Evolutionary conservation across 1,140 invertebrate species (phyloP).

Genomic region (Lethocerus indicus): DNA sequence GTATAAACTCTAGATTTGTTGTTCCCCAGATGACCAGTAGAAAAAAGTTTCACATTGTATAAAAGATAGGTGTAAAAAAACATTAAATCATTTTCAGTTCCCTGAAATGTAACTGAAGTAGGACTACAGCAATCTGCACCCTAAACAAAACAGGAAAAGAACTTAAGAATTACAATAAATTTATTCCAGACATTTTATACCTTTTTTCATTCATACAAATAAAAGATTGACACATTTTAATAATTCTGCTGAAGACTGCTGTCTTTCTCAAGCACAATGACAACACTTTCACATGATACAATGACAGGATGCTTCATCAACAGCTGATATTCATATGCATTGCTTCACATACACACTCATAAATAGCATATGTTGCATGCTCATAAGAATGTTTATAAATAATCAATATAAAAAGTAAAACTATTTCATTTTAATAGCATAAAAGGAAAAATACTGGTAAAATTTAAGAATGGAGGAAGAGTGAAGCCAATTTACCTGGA

Average conservation of each 20-base stretch:
- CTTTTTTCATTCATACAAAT: no score
- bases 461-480: no score
- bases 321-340: neutral
- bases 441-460: neutral
- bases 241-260: no score
- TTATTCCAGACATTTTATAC: neutral
- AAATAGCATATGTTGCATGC: neutral
- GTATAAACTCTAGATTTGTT: neutral
- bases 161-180: neutral
- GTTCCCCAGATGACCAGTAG: conserved; percentile 8
- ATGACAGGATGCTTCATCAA: neutral
- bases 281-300: no score
- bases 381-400: neutral
- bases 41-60: conserved; percentile 10
- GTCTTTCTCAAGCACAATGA: no score
- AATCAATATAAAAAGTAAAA: neutral
- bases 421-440: neutral
- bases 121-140: conserved; percentile 7
- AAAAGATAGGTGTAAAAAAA: conserved; percentile 13
- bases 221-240: no score
- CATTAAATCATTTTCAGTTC: conserved; percentile 1
- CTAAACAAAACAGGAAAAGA: neutral
- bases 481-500: no score
- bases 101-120: conserved; percentile 11
- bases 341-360: neutral